phyloP scores from a whole-genome alignment of 2,797 vertebrate species.

The Muscicapa comitata region DNA sequence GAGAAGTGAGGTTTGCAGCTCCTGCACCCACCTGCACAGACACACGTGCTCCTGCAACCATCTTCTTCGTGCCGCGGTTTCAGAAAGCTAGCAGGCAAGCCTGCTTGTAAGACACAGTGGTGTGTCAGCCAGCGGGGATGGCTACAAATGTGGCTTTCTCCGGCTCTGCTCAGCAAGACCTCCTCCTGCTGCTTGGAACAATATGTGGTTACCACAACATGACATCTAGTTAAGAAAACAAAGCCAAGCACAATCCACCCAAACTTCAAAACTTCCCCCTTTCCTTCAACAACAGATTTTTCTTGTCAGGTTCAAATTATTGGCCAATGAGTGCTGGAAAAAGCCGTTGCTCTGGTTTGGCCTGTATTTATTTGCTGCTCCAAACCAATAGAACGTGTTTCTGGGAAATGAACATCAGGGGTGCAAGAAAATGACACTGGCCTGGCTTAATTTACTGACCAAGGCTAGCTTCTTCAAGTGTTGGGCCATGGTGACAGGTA shows the following conservation, averaged over 20 bases:
- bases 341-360: background rate
- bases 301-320: conserved; percentile 31
- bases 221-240: conserved; percentile 30
- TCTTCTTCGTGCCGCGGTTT: background rate
- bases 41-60: background rate
- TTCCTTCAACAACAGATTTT: conserved; percentile 40
- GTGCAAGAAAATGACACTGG: background rate
- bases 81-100: background rate
- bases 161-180: background rate
- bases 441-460: background rate
- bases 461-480: background rate
- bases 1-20: background rate
- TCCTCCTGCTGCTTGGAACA: conserved; percentile 52
- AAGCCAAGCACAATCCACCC: conserved; percentile 9
- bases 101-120: background rate
- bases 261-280: conserved; percentile 26
- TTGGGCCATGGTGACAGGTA: rapidly evolving
- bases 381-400: conserved; percentile 14
- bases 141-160: conserved; percentile 41
- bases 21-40: background rate
- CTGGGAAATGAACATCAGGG: background rate
- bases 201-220: conserved; percentile 41
- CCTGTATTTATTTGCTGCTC: background rate
- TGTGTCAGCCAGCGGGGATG: background rate
- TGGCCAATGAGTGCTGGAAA: conserved; percentile 8